Conservation (phyloP, 2,113 vertebrate genomes). For the Gavialis gangeticus region DNA sequence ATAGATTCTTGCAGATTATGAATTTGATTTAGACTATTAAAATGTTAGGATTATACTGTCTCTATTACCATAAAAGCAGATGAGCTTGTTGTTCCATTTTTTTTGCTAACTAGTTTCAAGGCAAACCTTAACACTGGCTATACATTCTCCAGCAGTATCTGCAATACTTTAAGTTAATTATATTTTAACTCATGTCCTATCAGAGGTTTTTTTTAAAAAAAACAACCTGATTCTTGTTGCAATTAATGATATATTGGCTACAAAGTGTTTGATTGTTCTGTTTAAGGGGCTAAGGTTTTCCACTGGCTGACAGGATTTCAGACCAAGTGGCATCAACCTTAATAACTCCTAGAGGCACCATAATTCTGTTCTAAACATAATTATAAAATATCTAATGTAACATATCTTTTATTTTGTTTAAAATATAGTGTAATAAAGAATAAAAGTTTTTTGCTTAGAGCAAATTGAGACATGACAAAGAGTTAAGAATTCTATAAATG, state of each 20-base stretch:
- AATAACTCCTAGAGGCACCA: not conserved
- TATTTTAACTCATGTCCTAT: conserved; percentile 36
- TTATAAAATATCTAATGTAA: not conserved
- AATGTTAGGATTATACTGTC: not conserved
- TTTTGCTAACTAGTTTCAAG: not conserved
- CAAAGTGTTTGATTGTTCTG: not conserved
- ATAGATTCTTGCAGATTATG: not conserved
- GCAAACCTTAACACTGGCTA: conserved; percentile 1
- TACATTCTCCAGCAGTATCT: not conserved
- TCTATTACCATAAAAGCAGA: not conserved
- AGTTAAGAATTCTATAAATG: conserved; percentile 71
- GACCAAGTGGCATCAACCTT: not conserved
- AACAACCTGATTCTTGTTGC: not conserved
- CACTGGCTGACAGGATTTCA: not conserved
- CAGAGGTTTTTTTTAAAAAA: not conserved
- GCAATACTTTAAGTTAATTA: not conserved
- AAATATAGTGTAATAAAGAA: conserved; percentile 52
- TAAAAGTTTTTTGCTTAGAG: conserved; percentile 19
- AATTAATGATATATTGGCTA: not conserved
- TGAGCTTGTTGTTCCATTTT: not conserved
- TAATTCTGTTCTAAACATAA: not conserved
- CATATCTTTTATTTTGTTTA: conserved; percentile 4
- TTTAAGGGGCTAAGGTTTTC: not conserved
- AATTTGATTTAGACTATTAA: not conserved
- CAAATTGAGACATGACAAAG: conserved; percentile 65